Conservation (phyloP, 2,888 invertebrate species). For the Scotopteryx bipunctaria region DNA sequence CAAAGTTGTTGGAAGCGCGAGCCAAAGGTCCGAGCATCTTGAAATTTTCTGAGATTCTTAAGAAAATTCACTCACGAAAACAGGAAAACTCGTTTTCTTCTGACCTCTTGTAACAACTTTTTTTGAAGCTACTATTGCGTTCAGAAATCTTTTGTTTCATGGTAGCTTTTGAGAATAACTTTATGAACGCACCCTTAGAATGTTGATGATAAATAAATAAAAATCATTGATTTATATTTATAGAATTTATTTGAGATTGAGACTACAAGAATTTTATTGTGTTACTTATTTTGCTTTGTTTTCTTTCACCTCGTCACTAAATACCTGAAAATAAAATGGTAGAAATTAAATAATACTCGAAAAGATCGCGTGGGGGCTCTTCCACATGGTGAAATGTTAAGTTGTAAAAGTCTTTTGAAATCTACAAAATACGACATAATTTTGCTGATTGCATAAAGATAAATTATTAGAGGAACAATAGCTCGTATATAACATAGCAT, state of each 20-base stretch:
- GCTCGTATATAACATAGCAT: too few species aligned
- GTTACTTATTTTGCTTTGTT: neutral
- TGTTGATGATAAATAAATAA: constrained; percentile 37
- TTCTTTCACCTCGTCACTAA: neutral
- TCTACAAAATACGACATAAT: too few species aligned
- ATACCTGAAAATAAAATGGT: constrained; percentile 27
- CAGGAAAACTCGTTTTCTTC: constrained; percentile 46
- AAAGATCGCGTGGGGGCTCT: neutral
- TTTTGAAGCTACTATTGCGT: constrained; percentile 60
- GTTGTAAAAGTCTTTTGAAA: too few species aligned
- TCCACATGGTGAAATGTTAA: too few species aligned
- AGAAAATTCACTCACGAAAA: constrained; percentile 36
- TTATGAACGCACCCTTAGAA: constrained; percentile 49
- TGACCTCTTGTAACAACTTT: constrained; percentile 28
- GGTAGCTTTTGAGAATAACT: constrained; percentile 39
- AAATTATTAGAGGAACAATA: too few species aligned
- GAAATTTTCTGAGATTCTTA: constrained; percentile 33
- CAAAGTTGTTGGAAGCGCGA: constrained; percentile 67
- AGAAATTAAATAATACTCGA: constrained; percentile 4
- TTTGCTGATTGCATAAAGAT: too few species aligned
- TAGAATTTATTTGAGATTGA: constrained; percentile 26
- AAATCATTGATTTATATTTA: constrained; percentile 26
- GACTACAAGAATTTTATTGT: constrained; percentile 27
- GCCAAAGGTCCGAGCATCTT: constrained; percentile 71
- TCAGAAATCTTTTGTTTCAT: constrained; percentile 36